Percentiles rank a stretch among this genome's conserved stretches.
These are phyloP conservation scores for Deroplatys truncata DNA, from an alignment of 2,888 invertebrate genomes.

Conservation along the genomic window DNA sequence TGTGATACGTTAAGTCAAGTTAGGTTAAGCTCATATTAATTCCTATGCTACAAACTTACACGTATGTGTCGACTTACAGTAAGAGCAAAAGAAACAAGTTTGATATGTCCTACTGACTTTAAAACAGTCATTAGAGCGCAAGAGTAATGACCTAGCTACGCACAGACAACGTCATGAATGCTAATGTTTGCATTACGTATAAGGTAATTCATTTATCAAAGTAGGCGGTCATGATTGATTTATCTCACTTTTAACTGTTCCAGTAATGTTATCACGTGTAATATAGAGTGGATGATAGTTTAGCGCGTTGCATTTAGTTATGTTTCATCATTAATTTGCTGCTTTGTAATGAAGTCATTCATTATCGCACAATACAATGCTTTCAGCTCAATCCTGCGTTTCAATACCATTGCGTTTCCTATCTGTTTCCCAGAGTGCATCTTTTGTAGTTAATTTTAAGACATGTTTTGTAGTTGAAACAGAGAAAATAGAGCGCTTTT, in stretches of 20 bases:
- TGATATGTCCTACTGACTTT: background rate
- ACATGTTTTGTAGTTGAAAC: too few species aligned
- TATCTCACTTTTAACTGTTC: background rate
- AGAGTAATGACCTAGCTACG: background rate
- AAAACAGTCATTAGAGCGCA: background rate
- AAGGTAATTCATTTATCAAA: background rate
- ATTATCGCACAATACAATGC: background rate
- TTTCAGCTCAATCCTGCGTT: background rate
- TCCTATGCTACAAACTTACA: too few species aligned
- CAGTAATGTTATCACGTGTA: background rate
- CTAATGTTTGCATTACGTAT: background rate
- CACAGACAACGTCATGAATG: background rate
- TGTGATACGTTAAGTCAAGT: too few species aligned
- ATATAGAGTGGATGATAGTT: background rate
- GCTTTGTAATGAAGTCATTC: background rate
- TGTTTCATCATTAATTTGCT: background rate
- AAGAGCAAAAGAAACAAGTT: too few species aligned
- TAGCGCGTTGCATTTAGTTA: background rate
- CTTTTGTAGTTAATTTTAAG: too few species aligned
- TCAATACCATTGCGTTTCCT: background rate
- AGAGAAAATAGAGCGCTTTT: too few species aligned
- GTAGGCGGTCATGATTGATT: background rate
- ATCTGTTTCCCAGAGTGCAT: too few species aligned
- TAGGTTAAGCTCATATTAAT: too few species aligned
- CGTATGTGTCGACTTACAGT: too few species aligned